phyloP scores from a whole-genome alignment of 2,113 vertebrate genomes.

The Centrocercus urophasianus region DNA sequence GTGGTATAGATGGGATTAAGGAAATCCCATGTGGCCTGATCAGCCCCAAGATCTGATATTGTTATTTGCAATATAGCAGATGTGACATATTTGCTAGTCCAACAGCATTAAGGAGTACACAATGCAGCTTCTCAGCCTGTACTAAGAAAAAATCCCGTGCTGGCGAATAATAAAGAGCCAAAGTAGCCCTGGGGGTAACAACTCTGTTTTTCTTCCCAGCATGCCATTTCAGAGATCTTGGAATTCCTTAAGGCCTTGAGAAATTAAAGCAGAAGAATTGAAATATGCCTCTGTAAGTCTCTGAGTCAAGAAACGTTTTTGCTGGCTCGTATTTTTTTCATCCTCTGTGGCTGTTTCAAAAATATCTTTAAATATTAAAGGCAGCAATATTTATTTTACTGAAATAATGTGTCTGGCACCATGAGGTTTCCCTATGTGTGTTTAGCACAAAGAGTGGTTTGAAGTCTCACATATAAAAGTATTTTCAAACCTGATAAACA shows the following conservation, averaged over 20 bases:
- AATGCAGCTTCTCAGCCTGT: background rate
- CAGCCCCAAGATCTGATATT: background rate
- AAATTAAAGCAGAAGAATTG: conserved; percentile 38
- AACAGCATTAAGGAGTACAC: background rate
- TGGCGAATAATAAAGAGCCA: background rate
- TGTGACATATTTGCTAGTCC: background rate
- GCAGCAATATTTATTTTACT: conserved; percentile 65
- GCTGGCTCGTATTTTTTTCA: conserved; percentile 37
- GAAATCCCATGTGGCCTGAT: background rate
- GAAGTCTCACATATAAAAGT: conserved; percentile 3
- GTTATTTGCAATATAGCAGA: background rate
- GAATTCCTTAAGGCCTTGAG: conserved; percentile 47
- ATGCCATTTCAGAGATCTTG: background rate
- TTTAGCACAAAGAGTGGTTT: conserved; percentile 12
- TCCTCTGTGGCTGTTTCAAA: conserved; percentile 46
- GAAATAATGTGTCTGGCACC: conserved; percentile 28
- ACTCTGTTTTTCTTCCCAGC: background rate
- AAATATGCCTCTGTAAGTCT: background rate
- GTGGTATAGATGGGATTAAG: background rate
- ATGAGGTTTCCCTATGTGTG: conserved; percentile 51
- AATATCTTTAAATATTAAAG: conserved; percentile 69
- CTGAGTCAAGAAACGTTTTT: rapidly evolving
- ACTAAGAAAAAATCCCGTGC: background rate
- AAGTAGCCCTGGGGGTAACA: background rate
- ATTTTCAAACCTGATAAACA: conserved; percentile 32